Percentiles rank a stretch among this genome's conserved stretches.
Conservation (phyloP, 1,140 invertebrate genomes). For the Caerostris darwini region DNA sequence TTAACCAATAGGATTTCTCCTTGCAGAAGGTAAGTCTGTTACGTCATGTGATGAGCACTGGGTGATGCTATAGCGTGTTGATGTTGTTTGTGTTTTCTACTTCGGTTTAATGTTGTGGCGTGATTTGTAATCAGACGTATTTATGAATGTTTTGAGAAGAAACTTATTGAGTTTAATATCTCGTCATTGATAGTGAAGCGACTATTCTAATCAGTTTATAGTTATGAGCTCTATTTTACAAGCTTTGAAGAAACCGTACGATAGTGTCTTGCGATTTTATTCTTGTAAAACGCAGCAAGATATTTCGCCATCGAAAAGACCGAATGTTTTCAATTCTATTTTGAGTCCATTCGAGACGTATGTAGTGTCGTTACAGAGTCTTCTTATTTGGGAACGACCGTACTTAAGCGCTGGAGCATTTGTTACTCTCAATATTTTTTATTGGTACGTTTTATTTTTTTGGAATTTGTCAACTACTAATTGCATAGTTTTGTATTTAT, state of each 20-base stretch:
- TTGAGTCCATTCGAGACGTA: slow-evolving; percentile 80
- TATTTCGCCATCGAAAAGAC: slow-evolving; percentile 57
- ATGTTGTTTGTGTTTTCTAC: slow-evolving; percentile 43
- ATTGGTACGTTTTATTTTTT: slow-evolving; percentile 79
- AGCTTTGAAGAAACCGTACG: slow-evolving; percentile 44
- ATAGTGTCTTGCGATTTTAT: slow-evolving; percentile 8
- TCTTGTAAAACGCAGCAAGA: slow-evolving; percentile 56
- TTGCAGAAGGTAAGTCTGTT: slow-evolving; percentile 46
- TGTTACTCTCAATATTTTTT: slow-evolving; percentile 79
- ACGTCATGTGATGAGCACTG: slow-evolving; percentile 46
- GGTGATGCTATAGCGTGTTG: slow-evolving; percentile 55
- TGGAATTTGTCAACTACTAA: no score
- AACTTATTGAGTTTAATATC: background rate
- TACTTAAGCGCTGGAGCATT: slow-evolving; percentile 79
- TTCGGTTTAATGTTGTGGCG: slow-evolving; percentile 34
- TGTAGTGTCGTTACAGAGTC: slow-evolving; percentile 79
- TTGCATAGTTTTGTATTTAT: background rate
- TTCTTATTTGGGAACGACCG: slow-evolving; percentile 80
- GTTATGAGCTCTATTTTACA: slow-evolving; percentile 54
- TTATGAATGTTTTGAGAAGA: background rate
- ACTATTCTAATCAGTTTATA: background rate
- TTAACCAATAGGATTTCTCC: slow-evolving; percentile 42
- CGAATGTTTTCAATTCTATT: slow-evolving; percentile 72
- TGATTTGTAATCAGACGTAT: slow-evolving; percentile 55
- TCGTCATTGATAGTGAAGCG: background rate